A percentile compares a stretch with the other conserved stretches of the same genome.
These are phyloP conservation scores for Eupelmus urozonus DNA, from an alignment of 2,888 invertebrate genomes.

Conservation along the genomic window DNA sequence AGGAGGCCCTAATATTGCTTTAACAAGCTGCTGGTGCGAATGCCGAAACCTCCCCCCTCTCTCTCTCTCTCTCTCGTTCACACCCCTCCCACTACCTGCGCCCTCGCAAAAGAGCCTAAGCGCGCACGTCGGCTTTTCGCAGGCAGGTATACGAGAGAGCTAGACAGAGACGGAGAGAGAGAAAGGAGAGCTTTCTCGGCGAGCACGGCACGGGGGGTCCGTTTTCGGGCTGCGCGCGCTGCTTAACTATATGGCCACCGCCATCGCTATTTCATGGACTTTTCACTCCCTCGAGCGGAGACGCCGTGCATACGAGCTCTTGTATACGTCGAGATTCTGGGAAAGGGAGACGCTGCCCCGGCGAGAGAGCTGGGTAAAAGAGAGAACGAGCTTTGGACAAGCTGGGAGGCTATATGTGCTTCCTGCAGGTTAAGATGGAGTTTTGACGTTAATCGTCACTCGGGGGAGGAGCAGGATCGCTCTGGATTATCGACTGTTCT, in stretches of 20 bases:
- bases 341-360: neutral
- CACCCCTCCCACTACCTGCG: conserved; percentile 13
- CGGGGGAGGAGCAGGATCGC: too few relatives aligned
- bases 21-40: conserved; percentile 70
- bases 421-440: too few relatives aligned
- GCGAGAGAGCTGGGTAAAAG: neutral
- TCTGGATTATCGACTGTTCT: too few relatives aligned
- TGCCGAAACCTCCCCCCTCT: neutral
- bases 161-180: too few relatives aligned
- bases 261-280: neutral
- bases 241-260: neutral
- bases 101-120: neutral
- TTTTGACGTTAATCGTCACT: too few relatives aligned
- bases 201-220: neutral
- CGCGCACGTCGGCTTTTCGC: neutral
- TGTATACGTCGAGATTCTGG: neutral
- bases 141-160: neutral
- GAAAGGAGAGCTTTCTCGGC: neutral
- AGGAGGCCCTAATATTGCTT: conserved; percentile 70
- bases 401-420: too few relatives aligned
- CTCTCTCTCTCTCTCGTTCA: neutral
- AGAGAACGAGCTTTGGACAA: neutral
- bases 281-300: neutral
- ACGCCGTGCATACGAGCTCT: neutral
- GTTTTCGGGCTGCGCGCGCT: neutral